Base-by-base conservation (phyloP, 1,140 invertebrate species). In the Procambarus clarkii region DNA sequence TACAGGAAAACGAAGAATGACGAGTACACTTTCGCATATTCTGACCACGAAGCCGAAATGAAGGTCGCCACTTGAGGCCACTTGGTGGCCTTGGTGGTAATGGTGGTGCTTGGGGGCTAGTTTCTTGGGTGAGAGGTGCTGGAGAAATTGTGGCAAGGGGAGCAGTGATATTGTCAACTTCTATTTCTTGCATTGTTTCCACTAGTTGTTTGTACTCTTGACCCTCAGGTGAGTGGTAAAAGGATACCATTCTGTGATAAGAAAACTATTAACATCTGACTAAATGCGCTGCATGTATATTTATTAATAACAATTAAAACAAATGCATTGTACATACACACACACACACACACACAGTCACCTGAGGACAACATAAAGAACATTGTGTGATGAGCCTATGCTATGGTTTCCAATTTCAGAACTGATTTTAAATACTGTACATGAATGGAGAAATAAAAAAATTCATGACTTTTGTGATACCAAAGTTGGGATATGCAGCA, bases 171-270 rank as follows among this genome's bases (percentile, higher is more conserved):
- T 74, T 74, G 2, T 74, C 69, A 74, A 34, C 69, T 34, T 74
- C 69, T 9, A 34, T 21, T 8, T 74, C 69, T 34, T 74, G 69
- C n/a, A 74, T 74, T 5, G 69, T 11, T 34, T 74, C 69, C n/a
- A 74, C 69, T 34, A 74, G 11, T 5, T 9, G 21, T 74, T 74
- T 74, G 24, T 74, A 74, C 24, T 74, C 69, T 34, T 74, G n/a
- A 74, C 69, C 69, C 11, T 74, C 69, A 74, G n/a, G 24, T 74
- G 69, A 34, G 69, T 74, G 69, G 69, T 74, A 74, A 21, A 74
- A 74, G 69, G 69, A 74, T 74, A 34, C 11, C 21, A 24, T 74
- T 21, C 69, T 74, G 69, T 8, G 21, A 74, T 74, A 34, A 21
- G 15, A 74, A 69, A 69, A 69, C 0, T 21, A 69, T 69, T 69